phyloP scores from a whole-genome alignment of 2,113 vertebrate genomes.

The Bufo gargarizans region DNA sequence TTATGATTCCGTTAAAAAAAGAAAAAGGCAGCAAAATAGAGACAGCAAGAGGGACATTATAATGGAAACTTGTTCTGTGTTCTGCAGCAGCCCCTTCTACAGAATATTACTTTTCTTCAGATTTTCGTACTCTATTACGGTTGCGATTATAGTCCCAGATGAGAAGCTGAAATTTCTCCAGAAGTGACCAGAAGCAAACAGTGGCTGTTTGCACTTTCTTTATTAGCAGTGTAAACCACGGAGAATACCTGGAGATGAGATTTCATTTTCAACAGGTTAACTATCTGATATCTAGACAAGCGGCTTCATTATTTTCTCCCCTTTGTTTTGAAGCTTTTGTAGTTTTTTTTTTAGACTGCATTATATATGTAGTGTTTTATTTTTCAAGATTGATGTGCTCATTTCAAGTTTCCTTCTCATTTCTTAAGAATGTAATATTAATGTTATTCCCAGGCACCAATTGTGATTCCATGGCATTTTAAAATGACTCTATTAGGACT shows the following conservation, averaged over 20 bases:
- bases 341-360: conserved; percentile 83
- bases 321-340: conserved; percentile 73
- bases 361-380: conserved; percentile 88
- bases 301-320: conserved; percentile 67
- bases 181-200: conserved; percentile 85
- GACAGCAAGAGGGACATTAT: conserved; percentile 57
- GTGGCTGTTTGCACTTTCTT: conserved; percentile 82
- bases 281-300: conserved; percentile 79
- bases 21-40: conserved; percentile 44
- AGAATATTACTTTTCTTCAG: conserved; percentile 69
- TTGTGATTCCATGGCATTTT: conserved; percentile 88
- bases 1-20: conserved; percentile 56
- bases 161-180: conserved; percentile 84
- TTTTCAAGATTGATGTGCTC: conserved; percentile 91
- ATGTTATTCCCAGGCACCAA: conserved; percentile 92
- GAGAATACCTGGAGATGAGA: conserved; percentile 81
- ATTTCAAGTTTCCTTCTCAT: conserved; percentile 85
- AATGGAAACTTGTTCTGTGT: conserved; percentile 57
- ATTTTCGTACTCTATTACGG: conserved; percentile 81
- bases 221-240: conserved; percentile 83
- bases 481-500: conserved; percentile 75
- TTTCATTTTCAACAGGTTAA: conserved; percentile 85
- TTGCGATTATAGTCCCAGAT: conserved; percentile 81
- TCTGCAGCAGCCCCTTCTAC: conserved; percentile 26
- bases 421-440: conserved; percentile 94